Conservation (phyloP, 2,888 invertebrate genomes). For the Zygothrica quintamaculata region DNA sequence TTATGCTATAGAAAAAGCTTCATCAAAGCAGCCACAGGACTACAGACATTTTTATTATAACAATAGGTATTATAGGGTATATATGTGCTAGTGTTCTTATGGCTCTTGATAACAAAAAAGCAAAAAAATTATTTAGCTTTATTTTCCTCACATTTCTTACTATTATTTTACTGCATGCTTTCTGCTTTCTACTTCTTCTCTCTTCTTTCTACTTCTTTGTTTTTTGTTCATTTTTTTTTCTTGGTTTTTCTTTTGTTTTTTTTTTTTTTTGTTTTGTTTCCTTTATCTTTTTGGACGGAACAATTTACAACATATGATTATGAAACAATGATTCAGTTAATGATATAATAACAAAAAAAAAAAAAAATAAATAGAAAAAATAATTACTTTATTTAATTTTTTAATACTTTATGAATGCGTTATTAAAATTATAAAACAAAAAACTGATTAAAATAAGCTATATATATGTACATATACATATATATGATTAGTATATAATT, state of each 20-base stretch:
- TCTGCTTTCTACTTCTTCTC: constrained; percentile 33
- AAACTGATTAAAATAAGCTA: constrained; percentile 37
- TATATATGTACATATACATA: constrained; percentile 25
- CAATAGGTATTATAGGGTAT: no score
- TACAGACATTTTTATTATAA: no score
- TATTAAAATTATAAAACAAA: constrained; percentile 34
- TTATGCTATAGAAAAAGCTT: no score
- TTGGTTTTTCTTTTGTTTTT: constrained; percentile 31
- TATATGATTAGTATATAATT: constrained; percentile 5
- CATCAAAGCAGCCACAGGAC: no score
- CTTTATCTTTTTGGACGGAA: constrained; percentile 70
- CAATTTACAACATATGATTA: constrained; percentile 80
- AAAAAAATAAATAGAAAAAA: no score
- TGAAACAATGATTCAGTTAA: constrained; percentile 70
- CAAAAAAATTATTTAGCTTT: no score
- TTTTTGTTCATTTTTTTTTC: constrained; percentile 36
- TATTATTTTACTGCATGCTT: constrained; percentile 4
- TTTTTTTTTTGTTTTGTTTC: constrained; percentile 31
- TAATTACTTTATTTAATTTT: no score
- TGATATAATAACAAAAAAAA: constrained; percentile 38
- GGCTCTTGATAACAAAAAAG: no score
- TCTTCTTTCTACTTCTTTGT: constrained; percentile 30
- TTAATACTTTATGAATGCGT: constrained; percentile 33
- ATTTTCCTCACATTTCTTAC: neutral
- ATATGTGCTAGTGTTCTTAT: no score